Conservation (phyloP, 2,113 vertebrate species). For the Amazona vittata region DNA sequence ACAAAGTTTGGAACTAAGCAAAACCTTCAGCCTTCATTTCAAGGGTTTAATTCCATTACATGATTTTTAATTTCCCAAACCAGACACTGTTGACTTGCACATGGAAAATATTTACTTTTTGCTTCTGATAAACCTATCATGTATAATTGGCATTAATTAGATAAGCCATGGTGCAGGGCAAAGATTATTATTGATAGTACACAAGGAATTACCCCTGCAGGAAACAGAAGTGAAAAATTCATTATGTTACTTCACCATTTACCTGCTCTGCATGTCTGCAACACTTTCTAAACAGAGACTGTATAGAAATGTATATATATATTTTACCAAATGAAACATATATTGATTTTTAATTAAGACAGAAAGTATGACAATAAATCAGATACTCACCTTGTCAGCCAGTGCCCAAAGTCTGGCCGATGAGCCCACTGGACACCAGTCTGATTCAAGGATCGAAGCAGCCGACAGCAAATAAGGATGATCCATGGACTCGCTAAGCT, state of each 20-base stretch:
- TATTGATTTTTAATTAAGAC: neutral
- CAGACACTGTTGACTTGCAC: neutral
- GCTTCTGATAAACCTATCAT: neutral
- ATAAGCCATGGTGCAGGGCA: neutral
- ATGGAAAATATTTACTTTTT: constrained; percentile 25
- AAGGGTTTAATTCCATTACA: neutral
- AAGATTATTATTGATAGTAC: neutral
- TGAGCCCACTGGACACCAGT: constrained; percentile 96
- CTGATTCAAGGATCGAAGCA: constrained; percentile 93
- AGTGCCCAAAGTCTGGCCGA: constrained; percentile 90
- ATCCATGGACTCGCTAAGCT: constrained; percentile 85
- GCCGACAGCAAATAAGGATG: constrained; percentile 87
- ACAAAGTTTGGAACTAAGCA: neutral
- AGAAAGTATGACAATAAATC: neutral
- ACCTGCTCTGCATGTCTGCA: neutral
- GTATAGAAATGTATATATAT: fast-evolving
- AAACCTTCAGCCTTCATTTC: neutral
- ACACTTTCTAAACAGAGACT: neutral
- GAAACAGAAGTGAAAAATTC: neutral
- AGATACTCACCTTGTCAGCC: constrained; percentile 88
- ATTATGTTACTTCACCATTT: neutral
- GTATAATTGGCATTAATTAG: constrained; percentile 8
- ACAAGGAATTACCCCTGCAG: neutral
- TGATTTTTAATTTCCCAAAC: neutral
- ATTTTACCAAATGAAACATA: neutral